Evolutionary conservation across 2,113 vertebrate species (phyloP).

Genomic region (Campylomormyrus numenius): DNA sequence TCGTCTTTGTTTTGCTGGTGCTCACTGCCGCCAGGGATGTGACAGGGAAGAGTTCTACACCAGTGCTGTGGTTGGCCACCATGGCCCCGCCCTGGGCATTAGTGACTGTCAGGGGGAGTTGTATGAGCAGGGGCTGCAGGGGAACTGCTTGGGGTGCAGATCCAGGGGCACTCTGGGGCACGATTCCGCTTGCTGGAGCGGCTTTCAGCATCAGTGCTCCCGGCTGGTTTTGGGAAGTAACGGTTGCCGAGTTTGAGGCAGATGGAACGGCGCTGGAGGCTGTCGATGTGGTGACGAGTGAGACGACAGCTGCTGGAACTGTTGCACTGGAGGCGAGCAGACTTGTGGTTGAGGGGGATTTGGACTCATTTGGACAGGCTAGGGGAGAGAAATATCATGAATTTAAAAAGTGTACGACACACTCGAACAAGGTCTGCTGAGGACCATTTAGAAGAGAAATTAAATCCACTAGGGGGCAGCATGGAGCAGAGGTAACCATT

Average conservation of each 20-base stretch:
- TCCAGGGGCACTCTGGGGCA: slow-evolving; percentile 39
- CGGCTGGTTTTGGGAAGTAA: slow-evolving; percentile 52
- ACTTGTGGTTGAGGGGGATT: slow-evolving; percentile 30
- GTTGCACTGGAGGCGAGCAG: slow-evolving; percentile 32
- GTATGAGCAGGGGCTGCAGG: slow-evolving; percentile 57
- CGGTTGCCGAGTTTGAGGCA: slow-evolving; percentile 36
- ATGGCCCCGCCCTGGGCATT: slow-evolving; percentile 55
- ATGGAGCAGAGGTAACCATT: background rate
- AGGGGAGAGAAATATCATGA: background rate
- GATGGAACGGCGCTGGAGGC: slow-evolving; percentile 42
- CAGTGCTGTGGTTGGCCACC: slow-evolving; percentile 41
- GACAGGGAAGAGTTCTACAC: slow-evolving; percentile 48
- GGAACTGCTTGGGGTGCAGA: slow-evolving; percentile 46
- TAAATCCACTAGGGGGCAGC: background rate
- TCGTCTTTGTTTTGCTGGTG: slow-evolving; percentile 57
- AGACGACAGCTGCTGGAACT: slow-evolving; percentile 52
- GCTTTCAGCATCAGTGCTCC: slow-evolving; percentile 58
- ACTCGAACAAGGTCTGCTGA: background rate
- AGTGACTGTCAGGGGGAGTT: slow-evolving; percentile 58
- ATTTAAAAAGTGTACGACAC: background rate
- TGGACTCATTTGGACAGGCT: slow-evolving; percentile 19
- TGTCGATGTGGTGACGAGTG: slow-evolving; percentile 47
- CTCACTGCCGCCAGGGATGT: slow-evolving; percentile 53
- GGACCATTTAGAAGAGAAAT: background rate
- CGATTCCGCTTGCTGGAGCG: slow-evolving; percentile 31